Evolutionary conservation across 2,113 vertebrate species (phyloP).

Genomic region (Tragelaphus buxtoni): DNA sequence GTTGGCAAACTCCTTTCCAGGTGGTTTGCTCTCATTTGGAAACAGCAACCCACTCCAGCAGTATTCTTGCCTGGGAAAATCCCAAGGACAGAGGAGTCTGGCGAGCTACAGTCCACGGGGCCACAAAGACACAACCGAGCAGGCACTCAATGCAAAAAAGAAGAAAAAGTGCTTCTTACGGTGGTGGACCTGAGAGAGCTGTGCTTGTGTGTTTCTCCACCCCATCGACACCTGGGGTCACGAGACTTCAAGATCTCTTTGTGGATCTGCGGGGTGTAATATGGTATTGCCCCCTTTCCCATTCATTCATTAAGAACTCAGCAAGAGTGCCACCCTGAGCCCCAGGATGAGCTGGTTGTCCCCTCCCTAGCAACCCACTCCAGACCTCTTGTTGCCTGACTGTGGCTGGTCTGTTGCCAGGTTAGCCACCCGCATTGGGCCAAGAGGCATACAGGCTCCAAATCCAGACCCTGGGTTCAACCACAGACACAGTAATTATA

Average conservation of each 20-base stretch:
- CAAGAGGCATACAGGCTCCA: accelerated
- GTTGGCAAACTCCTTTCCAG: not conserved
- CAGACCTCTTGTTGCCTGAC: not conserved
- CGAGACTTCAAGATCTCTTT: not conserved
- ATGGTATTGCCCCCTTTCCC: not conserved
- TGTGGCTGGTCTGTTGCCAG: not conserved
- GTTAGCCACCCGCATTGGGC: not conserved
- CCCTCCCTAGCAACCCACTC: not conserved
- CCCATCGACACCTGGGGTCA: accelerated
- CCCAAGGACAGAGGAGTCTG: not conserved
- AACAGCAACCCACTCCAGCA: not conserved
- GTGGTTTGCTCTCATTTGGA: not conserved
- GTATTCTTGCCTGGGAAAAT: not conserved
- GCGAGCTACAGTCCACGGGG: accelerated
- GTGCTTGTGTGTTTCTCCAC: not conserved
- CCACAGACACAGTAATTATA: accelerated
- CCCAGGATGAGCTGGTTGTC: not conserved
- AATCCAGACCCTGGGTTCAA: not conserved
- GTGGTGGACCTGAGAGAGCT: not conserved
- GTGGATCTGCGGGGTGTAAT: not conserved
- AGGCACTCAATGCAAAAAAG: not conserved
- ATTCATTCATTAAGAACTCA: not conserved
- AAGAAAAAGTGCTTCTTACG: not conserved
- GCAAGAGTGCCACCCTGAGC: not conserved
- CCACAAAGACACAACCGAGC: not conserved